A percentile compares a stretch with the other conserved stretches of the same genome.
phyloP scores from a whole-genome alignment of 1,140 invertebrate species.

The Drosophila tristis region DNA sequence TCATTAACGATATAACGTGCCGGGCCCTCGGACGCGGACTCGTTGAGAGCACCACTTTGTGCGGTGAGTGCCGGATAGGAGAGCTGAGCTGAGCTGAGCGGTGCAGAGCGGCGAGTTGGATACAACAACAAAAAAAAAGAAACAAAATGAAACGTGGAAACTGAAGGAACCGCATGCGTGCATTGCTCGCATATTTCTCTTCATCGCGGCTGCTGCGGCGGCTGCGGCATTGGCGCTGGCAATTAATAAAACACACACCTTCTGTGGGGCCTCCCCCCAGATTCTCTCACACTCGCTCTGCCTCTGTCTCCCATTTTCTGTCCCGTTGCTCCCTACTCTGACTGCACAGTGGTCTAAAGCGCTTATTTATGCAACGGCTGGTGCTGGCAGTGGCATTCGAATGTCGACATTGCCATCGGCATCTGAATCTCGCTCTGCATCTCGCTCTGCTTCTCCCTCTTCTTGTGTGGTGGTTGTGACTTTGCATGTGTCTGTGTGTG shows the following conservation, averaged over 20 bases:
- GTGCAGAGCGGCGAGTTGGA: background rate
- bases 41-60: background rate
- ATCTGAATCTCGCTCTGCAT: conserved; percentile 13
- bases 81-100: conserved; percentile 9
- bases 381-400: conserved; percentile 26
- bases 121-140: background rate
- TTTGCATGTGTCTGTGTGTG: conserved; percentile 1
- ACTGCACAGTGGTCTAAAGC: conserved; percentile 76
- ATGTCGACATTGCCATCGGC: conserved; percentile 33
- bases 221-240: conserved; percentile 64
- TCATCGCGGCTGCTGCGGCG: conserved; percentile 51
- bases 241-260: conserved; percentile 82
- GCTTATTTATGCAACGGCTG: conserved; percentile 69
- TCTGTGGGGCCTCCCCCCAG: conserved; percentile 47
- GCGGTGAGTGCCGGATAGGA: conserved; percentile 6
- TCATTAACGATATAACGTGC: conserved; percentile 77
- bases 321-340: conserved; percentile 6
- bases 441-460: background rate
- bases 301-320: background rate
- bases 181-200: conserved; percentile 73
- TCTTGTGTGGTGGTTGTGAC: no score
- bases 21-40: conserved; percentile 43
- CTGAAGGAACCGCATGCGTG: conserved; percentile 67
- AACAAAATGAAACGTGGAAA: background rate
- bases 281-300: background rate